Conservation (phyloP, 2,797 vertebrate genomes). For the Glyptemys insculpta region DNA sequence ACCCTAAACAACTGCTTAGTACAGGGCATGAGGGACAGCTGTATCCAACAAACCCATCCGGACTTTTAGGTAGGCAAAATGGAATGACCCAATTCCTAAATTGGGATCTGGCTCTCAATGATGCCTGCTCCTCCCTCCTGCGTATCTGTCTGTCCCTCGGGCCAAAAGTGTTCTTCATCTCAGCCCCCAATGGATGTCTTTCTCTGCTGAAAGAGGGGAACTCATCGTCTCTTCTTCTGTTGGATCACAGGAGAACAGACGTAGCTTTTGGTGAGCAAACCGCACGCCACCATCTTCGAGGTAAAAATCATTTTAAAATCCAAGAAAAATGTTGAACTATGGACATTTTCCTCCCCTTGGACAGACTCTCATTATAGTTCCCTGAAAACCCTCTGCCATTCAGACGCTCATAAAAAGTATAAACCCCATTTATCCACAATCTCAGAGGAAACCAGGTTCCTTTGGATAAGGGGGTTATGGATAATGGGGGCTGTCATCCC, state of each 20-base stretch:
- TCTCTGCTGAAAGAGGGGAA: background rate
- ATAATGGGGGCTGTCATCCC: background rate
- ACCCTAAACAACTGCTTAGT: background rate
- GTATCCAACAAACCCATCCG: background rate
- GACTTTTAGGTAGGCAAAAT: background rate
- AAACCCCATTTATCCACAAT: conserved; percentile 4
- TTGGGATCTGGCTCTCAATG: background rate
- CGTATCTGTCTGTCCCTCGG: background rate
- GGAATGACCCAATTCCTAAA: background rate
- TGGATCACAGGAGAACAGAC: background rate
- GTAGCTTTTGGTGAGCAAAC: background rate
- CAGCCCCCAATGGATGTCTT: background rate
- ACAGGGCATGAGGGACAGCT: background rate
- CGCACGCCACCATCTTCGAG: background rate
- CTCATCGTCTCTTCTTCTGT: background rate
- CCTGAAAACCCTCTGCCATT: background rate
- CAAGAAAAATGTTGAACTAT: background rate
- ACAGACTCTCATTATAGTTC: background rate
- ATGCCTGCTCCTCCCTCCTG: background rate
- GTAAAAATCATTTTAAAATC: background rate
- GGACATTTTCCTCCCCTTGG: background rate
- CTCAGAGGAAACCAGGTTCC: conserved; percentile 17
- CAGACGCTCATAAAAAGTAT: background rate
- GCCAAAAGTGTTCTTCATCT: background rate
- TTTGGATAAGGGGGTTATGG: conserved; percentile 14